Evolutionary conservation across 1,140 invertebrate genomes (phyloP), one percentile per base, ranked within the genome.

Genomic region (Trichonephila clavipes): DNA sequence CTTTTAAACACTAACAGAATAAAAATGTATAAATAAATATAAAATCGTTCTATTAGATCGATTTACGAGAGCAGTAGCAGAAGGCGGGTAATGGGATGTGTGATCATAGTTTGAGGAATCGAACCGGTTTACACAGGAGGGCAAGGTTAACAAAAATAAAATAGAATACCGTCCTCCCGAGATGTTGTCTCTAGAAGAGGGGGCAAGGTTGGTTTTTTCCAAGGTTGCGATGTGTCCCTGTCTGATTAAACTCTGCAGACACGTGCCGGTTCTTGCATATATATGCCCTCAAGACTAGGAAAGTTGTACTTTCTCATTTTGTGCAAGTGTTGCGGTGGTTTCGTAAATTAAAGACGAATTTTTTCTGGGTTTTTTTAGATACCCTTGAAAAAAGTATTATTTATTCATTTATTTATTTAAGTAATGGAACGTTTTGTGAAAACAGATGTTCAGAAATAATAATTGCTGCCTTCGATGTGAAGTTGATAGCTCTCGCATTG

Each of bases 101-200:
- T 40, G 72, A 34, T 77, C 24, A 77, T 77, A 77, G 34, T 34
- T 18, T 18, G 28, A 19, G 34, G 72, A 77, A 18, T 77, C 34
- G 72, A 77, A 77, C 72, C 72, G 72, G 72, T 77, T 77, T 77
- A 28, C 72, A 40, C 72, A 77, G 18, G 28, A 77, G 72, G 72
- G 72, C 72, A 77, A 77, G 72, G 72, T 77, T 77, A 77, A 40
- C 24, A 24, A 77, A 77, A 34, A 77, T 28, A 77, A 77, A 77
- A 77, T 77, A 6, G 72, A 77, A 77, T 77, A 77, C 72, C 34
- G 18, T 77, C 72, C 72, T 40, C 69, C 69, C 28, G 18, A 24
- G 28, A 28, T 24, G 24, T 24, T 77, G 24, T 28, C 34, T 77
- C 18, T 16, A 28, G 72, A 77, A 19, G 16, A 19, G 14, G 72